These are phyloP conservation scores for Plectrocnemia conspersa DNA, from an alignment of 1,140 invertebrate genomes.

Conservation along the genomic window DNA sequence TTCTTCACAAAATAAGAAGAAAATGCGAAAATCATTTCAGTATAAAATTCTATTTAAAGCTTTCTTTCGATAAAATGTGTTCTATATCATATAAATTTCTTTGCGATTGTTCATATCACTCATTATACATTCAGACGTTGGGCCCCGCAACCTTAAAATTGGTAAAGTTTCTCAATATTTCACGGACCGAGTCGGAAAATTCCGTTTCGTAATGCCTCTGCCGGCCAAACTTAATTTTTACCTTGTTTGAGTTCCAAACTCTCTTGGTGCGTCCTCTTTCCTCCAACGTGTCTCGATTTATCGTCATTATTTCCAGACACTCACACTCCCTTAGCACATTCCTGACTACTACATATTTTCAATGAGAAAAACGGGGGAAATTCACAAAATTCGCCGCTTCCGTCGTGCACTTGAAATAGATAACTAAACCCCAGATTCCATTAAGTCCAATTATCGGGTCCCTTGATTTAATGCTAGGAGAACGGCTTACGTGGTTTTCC, in stretches of 20 bases:
- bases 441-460: conserved; percentile 5
- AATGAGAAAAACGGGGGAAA: too few species aligned
- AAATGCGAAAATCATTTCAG: too few species aligned
- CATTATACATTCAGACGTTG: conserved; percentile 1
- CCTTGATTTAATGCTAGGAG: neutral
- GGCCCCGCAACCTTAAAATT: conserved; percentile 14
- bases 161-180: conserved; percentile 18
- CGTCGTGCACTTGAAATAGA: neutral
- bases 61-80: too few species aligned
- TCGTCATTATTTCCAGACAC: neutral
- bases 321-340: too few species aligned
- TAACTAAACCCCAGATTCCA: neutral
- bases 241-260: conserved; percentile 8
- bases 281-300: neutral
- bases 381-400: too few species aligned
- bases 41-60: too few species aligned
- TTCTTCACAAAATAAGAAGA: too few species aligned
- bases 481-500: neutral
- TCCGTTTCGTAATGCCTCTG: neutral
- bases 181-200: conserved; percentile 1
- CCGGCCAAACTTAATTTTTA: conserved; percentile 20
- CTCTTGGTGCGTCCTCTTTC: neutral
- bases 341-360: too few species aligned
- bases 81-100: too few species aligned
- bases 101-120: neutral